Conservation (phyloP, 2,113 vertebrate genomes). For the Alosa alosa region DNA sequence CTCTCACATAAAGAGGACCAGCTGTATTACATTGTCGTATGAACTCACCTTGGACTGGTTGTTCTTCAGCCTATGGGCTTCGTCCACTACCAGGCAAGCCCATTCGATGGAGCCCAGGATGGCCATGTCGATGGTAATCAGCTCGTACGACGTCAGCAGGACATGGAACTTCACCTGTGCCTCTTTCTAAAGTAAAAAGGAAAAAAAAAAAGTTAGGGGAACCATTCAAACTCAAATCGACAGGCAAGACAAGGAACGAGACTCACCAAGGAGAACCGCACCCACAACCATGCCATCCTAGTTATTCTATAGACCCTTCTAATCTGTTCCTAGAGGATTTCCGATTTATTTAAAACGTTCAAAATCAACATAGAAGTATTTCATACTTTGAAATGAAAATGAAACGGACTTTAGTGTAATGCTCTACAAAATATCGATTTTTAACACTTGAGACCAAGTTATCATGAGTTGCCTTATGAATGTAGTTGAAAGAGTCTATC, state of each 20-base stretch:
- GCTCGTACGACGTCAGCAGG: constrained; percentile 91
- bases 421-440: too few relatives aligned
- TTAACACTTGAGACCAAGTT: too few relatives aligned
- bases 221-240: neutral
- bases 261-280: neutral
- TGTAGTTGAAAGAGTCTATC: neutral
- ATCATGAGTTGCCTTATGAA: too few relatives aligned
- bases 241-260: neutral
- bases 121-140: constrained; percentile 98
- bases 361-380: too few relatives aligned
- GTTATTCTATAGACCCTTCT: neutral
- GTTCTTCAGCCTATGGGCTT: constrained; percentile 96
- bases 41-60: constrained; percentile 91
- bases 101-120: constrained; percentile 94
- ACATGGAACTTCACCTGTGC: constrained; percentile 95
- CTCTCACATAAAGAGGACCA: neutral
- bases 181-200: constrained; percentile 80
- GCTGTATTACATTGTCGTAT: neutral
- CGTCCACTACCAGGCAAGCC: constrained; percentile 96
- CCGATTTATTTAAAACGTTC: too few relatives aligned
- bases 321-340: too few relatives aligned
- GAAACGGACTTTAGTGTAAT: too few relatives aligned
- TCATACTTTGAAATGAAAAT: too few relatives aligned
- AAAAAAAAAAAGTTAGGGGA: neutral
- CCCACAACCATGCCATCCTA: neutral